phyloP scores from a whole-genome alignment of 2,888 invertebrate genomes.

The Margaritifera margaritifera region DNA sequence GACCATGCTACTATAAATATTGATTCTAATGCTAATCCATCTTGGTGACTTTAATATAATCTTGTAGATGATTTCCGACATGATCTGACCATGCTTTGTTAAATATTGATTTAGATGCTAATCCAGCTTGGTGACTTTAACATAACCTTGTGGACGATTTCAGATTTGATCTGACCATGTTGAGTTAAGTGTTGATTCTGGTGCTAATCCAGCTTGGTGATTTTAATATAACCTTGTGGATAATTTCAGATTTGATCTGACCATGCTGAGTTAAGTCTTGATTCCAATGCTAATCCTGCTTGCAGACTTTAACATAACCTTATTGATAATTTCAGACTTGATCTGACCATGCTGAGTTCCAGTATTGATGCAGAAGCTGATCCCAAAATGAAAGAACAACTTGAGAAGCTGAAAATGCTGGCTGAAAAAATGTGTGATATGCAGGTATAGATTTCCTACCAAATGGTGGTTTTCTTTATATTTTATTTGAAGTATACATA shows the following conservation, averaged over 20 bases:
- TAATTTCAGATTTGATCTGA: slow-evolving; percentile 1
- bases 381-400: slow-evolving; percentile 51
- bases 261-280: not conserved
- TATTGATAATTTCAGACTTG: slow-evolving; percentile 39
- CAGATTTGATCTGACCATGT: not conserved
- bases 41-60: too few relatives aligned
- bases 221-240: too few relatives aligned
- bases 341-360: slow-evolving; percentile 59
- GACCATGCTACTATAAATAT: too few relatives aligned
- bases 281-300: not conserved
- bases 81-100: too few relatives aligned
- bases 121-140: too few relatives aligned
- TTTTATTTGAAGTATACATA: not conserved
- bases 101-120: too few relatives aligned
- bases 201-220: too few relatives aligned
- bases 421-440: slow-evolving; percentile 44
- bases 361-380: slow-evolving; percentile 53
- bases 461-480: not conserved
- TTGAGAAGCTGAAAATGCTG: slow-evolving; percentile 55
- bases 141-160: too few relatives aligned
- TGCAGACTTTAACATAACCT: not conserved
- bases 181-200: not conserved
- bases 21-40: too few relatives aligned
- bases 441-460: too few relatives aligned
- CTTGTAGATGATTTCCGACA: too few relatives aligned